These are phyloP conservation scores for Taenioides sp. DNA, from an alignment of 2,797 vertebrate genomes.

Conservation along the genomic window DNA sequence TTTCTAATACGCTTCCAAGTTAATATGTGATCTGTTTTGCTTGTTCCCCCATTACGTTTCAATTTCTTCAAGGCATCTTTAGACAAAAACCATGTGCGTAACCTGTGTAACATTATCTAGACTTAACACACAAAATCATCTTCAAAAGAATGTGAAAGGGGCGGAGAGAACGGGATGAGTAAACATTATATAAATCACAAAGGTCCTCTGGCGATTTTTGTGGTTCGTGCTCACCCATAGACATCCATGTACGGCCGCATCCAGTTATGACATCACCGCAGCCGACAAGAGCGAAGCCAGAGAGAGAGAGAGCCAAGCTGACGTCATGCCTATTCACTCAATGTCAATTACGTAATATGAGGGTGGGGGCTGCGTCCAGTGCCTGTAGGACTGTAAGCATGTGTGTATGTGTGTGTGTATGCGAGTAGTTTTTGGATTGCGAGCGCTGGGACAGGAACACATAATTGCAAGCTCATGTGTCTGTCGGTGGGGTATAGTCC, in stretches of 20 bases:
- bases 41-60: background rate
- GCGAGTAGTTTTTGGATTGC: constrained; percentile 26
- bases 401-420: constrained; percentile 17
- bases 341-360: constrained; percentile 74
- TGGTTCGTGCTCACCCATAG: constrained; percentile 28
- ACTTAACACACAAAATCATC: background rate
- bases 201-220: constrained; percentile 54
- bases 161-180: constrained; percentile 14
- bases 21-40: background rate
- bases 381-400: constrained; percentile 56
- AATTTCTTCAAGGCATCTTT: background rate
- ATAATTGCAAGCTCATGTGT: constrained; percentile 71
- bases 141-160: background rate
- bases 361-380: constrained; percentile 43
- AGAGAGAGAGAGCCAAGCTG: constrained; percentile 56
- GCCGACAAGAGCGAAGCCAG: constrained; percentile 54
- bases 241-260: constrained; percentile 50
- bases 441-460: constrained; percentile 45
- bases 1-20: too few relatives aligned
- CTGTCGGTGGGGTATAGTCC: constrained; percentile 45
- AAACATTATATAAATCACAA: constrained; percentile 57
- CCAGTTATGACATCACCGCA: constrained; percentile 74
- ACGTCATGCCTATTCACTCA: constrained; percentile 73
- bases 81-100: background rate
- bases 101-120: background rate